Conservation (phyloP, 2,888 invertebrate species). For the Parnassius glacialis region DNA sequence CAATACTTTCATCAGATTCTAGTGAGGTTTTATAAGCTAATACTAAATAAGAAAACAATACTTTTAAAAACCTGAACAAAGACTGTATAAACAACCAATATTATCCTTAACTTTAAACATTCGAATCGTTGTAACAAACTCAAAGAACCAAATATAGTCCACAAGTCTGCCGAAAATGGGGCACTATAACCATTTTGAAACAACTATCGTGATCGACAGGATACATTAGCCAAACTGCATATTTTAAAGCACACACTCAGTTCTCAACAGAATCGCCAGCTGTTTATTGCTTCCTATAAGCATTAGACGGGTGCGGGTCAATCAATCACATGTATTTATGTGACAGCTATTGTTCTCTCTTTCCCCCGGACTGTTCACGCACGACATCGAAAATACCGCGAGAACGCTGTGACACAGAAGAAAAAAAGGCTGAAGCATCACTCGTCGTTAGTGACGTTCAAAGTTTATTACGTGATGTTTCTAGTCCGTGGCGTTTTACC, state of each 20-base stretch:
- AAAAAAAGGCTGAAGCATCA: background rate
- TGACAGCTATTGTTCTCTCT: conserved; percentile 67
- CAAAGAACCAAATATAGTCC: too few relatives aligned
- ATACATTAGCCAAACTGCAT: conserved; percentile 17
- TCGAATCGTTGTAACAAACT: too few relatives aligned
- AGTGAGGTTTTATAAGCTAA: too few relatives aligned
- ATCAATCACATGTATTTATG: conserved; percentile 77
- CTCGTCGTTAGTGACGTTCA: background rate
- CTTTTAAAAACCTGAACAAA: too few relatives aligned
- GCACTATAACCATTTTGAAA: background rate
- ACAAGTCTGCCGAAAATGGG: background rate
- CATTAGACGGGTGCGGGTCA: conserved; percentile 73
- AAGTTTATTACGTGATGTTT: conserved; percentile 10
- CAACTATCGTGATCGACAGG: conserved; percentile 8
- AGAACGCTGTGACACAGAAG: conserved; percentile 35
- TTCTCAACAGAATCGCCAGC: conserved; percentile 59
- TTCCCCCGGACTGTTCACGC: conserved; percentile 43
- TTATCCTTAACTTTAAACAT: too few relatives aligned
- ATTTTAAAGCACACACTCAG: conserved; percentile 36
- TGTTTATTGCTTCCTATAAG: conserved; percentile 74
- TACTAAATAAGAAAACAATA: too few relatives aligned
- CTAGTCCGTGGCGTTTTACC: conserved; percentile 1
- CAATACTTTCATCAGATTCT: too few relatives aligned
- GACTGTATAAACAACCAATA: too few relatives aligned
- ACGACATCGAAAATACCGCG: conserved; percentile 50